A percentile compares a stretch with the other conserved stretches of the same genome.
Evolutionary conservation across 1,140 invertebrate genomes (phyloP).

Genomic region (Drosophila seguyi): DNA sequence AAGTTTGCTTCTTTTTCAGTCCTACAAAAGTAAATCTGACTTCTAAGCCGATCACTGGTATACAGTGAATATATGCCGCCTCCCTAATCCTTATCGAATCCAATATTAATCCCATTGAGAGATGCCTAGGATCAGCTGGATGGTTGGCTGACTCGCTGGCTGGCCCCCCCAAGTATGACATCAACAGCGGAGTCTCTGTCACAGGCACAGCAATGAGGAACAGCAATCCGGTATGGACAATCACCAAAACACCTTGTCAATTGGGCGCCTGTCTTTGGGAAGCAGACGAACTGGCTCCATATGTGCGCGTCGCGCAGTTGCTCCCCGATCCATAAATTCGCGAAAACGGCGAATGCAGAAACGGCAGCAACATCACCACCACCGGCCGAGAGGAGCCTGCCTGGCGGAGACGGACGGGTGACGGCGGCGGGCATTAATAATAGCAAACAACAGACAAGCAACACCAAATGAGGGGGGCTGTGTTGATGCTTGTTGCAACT

Average conservation of each 20-base stretch:
- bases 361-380: constrained; percentile 28
- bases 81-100: neutral
- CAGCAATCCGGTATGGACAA: constrained; percentile 48
- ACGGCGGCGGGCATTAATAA: constrained; percentile 73
- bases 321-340: constrained; percentile 76
- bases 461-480: constrained; percentile 76
- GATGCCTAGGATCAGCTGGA: constrained; percentile 17
- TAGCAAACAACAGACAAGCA: constrained; percentile 74
- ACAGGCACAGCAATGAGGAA: constrained; percentile 41
- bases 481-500: constrained; percentile 62
- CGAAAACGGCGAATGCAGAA: constrained; percentile 57
- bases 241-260: constrained; percentile 62
- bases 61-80: neutral
- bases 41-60: neutral
- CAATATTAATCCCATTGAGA: neutral
- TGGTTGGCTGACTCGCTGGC: neutral
- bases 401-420: constrained; percentile 25
- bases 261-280: constrained; percentile 61
- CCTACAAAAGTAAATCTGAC: neutral
- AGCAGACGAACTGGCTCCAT: constrained; percentile 60
- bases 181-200: constrained; percentile 3
- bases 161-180: constrained; percentile 34
- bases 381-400: constrained; percentile 15
- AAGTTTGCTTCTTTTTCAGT: neutral
- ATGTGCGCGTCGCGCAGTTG: constrained; percentile 62